These are phyloP conservation scores for Zapornia atra DNA, from an alignment of 2,113 vertebrate genomes.

Conservation along the genomic window DNA sequence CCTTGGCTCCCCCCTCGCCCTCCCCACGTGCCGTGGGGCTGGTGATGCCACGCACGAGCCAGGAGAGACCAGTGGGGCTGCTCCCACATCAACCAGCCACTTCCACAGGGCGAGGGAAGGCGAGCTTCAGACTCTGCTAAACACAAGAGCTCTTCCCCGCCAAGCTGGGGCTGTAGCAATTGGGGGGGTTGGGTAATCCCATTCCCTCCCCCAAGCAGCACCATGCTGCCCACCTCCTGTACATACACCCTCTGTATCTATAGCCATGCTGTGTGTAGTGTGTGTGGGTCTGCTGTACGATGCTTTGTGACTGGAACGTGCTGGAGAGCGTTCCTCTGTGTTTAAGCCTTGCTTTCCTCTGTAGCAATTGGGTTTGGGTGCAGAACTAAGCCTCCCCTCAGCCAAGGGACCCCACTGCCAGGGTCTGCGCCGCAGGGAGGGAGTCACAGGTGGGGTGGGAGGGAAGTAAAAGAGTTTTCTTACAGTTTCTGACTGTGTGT, in stretches of 20 bases:
- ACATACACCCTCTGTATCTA: not conserved
- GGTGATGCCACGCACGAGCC: not conserved
- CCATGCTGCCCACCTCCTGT: not conserved
- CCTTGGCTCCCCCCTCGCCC: not conserved
- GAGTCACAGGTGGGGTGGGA: rapidly evolving
- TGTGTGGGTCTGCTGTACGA: not conserved
- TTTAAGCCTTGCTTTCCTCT: not conserved
- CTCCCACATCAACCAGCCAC: not conserved
- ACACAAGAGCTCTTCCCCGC: not conserved
- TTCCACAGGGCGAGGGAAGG: not conserved
- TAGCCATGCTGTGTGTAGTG: not conserved
- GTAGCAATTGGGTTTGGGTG: rapidly evolving
- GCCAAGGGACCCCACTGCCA: rapidly evolving
- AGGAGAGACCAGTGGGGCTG: rapidly evolving
- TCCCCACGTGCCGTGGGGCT: rapidly evolving
- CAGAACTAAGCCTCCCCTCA: not conserved
- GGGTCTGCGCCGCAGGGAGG: rapidly evolving
- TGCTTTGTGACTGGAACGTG: rapidly evolving
- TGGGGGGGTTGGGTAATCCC: not conserved
- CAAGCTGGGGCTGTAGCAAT: rapidly evolving
- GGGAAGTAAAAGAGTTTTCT: conserved; percentile 38
- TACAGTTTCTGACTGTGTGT: not conserved
- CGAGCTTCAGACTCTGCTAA: rapidly evolving
- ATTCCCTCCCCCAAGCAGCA: not conserved
- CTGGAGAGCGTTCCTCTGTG: not conserved